phyloP scores from a whole-genome alignment of 2,888 invertebrate genomes.

The Drosophila acutilabella region DNA sequence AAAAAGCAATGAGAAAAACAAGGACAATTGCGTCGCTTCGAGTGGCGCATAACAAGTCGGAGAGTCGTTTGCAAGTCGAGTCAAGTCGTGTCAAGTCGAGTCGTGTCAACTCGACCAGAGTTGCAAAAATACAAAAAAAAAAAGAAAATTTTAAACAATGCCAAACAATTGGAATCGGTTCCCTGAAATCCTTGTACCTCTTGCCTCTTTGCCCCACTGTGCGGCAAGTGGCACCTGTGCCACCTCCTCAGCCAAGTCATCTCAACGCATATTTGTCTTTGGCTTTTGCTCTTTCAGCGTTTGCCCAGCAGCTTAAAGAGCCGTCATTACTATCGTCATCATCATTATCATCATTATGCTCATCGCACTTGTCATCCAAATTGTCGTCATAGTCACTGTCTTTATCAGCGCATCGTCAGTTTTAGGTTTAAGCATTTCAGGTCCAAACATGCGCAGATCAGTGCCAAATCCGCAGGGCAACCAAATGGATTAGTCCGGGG shows the following conservation, averaged over 20 bases:
- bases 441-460: conserved; percentile 50
- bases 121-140: conserved; percentile 27
- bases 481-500: conserved; percentile 36
- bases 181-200: neutral
- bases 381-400: conserved; percentile 10
- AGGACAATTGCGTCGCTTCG: conserved; percentile 72
- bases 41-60: conserved; percentile 61
- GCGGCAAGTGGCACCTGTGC: conserved; percentile 54
- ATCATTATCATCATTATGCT: conserved; percentile 3
- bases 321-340: conserved; percentile 24
- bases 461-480: conserved; percentile 31
- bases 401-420: conserved; percentile 37
- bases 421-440: conserved; percentile 13
- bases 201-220: neutral
- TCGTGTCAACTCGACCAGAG: conserved; percentile 25
- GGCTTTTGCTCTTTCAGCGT: conserved; percentile 61
- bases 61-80: conserved; percentile 44
- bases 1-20: conserved; percentile 34
- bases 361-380: conserved; percentile 19
- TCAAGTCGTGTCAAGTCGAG: conserved; percentile 36
- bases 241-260: conserved; percentile 13
- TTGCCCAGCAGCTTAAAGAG: conserved; percentile 53
- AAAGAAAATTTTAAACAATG: conserved; percentile 41
- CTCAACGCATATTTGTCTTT: conserved; percentile 62
- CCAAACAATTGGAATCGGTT: conserved; percentile 61